phyloP scores from a whole-genome alignment of 2,113 vertebrate genomes.

The Sylvietta virens region DNA sequence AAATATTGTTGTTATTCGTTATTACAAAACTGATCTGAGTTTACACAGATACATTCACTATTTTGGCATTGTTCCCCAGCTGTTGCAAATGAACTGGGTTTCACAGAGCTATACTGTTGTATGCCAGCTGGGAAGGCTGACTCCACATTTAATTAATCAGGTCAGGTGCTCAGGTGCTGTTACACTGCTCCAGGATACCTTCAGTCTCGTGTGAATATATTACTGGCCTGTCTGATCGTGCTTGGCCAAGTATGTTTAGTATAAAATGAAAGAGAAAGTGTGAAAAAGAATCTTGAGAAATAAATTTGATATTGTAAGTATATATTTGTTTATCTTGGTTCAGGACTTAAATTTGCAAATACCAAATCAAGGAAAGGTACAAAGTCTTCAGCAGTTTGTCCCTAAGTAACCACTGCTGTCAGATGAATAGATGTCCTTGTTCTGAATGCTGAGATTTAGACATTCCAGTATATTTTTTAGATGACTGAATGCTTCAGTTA shows the following conservation, averaged over 20 bases:
- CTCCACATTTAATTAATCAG: not conserved
- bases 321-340: not conserved
- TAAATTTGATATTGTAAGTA: not conserved
- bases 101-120: not conserved
- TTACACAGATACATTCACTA: not conserved
- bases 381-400: not conserved
- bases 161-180: not conserved
- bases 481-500: constrained; percentile 5
- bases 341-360: not conserved
- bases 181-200: not conserved
- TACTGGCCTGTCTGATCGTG: not conserved
- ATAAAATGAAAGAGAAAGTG: not conserved
- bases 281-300: not conserved
- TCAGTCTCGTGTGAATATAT: not conserved
- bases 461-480: constrained; percentile 20
- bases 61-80: not conserved
- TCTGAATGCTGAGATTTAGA: not conserved
- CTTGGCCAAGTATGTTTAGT: not conserved
- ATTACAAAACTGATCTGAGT: not conserved
- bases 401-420: not conserved
- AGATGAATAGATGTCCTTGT: constrained; percentile 24
- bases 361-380: not conserved
- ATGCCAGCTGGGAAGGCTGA: not conserved
- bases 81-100: not conserved
- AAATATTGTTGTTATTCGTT: not conserved